Evolutionary conservation across 2,888 invertebrate genomes (phyloP).

Genomic region (Mimachlamys varia): DNA sequence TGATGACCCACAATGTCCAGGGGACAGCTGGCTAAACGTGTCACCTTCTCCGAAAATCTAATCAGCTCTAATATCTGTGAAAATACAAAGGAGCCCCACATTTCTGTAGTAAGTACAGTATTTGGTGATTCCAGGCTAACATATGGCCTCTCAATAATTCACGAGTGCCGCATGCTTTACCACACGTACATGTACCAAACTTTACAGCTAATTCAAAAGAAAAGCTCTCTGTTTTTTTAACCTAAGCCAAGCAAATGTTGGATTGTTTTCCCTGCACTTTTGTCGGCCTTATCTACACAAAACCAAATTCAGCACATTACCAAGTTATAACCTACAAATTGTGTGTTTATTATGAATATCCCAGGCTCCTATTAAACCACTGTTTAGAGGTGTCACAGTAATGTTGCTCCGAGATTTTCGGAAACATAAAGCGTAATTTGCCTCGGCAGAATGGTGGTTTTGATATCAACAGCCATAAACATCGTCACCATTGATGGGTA

Average conservation of each 20-base stretch:
- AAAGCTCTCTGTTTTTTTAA: neutral
- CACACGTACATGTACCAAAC: neutral
- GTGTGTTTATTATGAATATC: conserved; percentile 28
- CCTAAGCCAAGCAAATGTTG: neutral
- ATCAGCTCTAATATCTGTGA: neutral
- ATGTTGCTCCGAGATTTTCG: conserved; percentile 28
- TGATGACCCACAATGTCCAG: neutral
- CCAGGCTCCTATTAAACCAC: neutral
- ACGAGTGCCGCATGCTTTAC: neutral
- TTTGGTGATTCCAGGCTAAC: neutral
- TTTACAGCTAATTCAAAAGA: neutral
- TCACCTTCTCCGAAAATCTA: neutral
- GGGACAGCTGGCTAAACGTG: neutral
- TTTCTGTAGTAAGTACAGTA: neutral
- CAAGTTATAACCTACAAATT: neutral
- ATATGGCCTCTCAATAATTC: neutral
- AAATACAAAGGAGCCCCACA: neutral
- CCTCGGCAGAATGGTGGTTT: neutral
- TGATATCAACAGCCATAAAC: conserved; percentile 36
- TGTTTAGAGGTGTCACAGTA: neutral
- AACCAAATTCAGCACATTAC: neutral
- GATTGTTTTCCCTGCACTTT: neutral
- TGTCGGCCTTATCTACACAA: neutral
- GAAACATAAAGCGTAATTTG: conserved; percentile 26
- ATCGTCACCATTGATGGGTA: conserved; percentile 31